These are phyloP conservation scores for Choloepus hoffmanni DNA, from an alignment of 2,113 vertebrate species.

Conservation along the genomic window DNA sequence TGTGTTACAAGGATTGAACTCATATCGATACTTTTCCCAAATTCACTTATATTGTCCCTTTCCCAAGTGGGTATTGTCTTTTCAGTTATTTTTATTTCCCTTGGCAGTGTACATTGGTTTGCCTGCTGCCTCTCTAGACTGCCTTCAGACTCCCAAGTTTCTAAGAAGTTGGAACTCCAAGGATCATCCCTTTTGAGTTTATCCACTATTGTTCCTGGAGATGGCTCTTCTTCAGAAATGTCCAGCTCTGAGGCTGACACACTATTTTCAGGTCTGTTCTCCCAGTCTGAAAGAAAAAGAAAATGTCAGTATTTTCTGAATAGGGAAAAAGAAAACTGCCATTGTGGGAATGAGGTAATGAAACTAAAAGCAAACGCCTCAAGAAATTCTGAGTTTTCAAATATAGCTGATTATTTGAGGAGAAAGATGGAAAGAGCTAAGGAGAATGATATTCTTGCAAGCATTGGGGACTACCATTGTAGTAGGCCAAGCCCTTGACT, in stretches of 20 bases:
- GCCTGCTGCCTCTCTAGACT: slow-evolving; percentile 11
- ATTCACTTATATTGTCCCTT: neutral
- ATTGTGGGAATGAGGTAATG: neutral
- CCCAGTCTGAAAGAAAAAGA: slow-evolving; percentile 74
- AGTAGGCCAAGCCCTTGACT: no score
- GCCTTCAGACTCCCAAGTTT: neutral
- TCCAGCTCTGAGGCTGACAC: neutral
- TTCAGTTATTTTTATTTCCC: neutral
- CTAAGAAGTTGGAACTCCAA: neutral
- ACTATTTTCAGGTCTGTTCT: slow-evolving; percentile 1
- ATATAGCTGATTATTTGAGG: neutral
- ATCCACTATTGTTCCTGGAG: neutral
- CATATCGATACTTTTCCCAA: neutral
- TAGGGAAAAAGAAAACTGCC: neutral
- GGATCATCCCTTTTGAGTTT: neutral
- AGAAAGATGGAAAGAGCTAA: slow-evolving; percentile 23
- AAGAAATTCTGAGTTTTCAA: neutral
- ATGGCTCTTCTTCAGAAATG: neutral
- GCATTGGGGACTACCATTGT: no score
- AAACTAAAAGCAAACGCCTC: neutral
- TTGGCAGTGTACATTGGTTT: neutral
- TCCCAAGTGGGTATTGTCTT: neutral
- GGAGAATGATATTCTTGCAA: neutral
- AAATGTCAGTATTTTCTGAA: slow-evolving; percentile 35
- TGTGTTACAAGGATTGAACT: neutral